Conservation (phyloP, 1,140 invertebrate species). For the Zophobas atratus region DNA sequence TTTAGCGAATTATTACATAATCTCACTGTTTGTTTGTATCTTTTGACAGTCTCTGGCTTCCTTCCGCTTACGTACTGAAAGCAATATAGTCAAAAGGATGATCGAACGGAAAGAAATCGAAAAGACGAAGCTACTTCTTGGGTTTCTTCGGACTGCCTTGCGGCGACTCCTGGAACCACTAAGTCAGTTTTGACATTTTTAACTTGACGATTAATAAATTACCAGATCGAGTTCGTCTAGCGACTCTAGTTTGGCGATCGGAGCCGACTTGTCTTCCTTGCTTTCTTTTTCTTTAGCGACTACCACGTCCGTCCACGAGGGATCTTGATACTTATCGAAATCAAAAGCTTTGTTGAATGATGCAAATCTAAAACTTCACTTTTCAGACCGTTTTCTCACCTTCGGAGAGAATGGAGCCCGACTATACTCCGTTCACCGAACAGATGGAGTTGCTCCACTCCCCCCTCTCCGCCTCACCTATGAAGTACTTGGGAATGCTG, state of each 20-base stretch:
- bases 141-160: slow-evolving; percentile 63
- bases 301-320: slow-evolving; percentile 60
- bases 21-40: slow-evolving; percentile 6
- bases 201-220: slow-evolving; percentile 41
- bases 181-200: slow-evolving; percentile 6
- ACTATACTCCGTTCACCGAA: not conserved
- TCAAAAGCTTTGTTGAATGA: slow-evolving; percentile 67
- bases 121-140: slow-evolving; percentile 57
- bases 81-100: slow-evolving; percentile 10
- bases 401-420: slow-evolving; percentile 21
- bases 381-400: slow-evolving; percentile 9
- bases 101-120: slow-evolving; percentile 5
- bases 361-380: slow-evolving; percentile 60
- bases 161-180: slow-evolving; percentile 64
- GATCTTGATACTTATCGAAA: slow-evolving; percentile 62
- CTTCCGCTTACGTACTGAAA: slow-evolving; percentile 16
- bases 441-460: not conserved
- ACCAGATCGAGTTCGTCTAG: slow-evolving; percentile 76
- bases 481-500: slow-evolving; percentile 66
- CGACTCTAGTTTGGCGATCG: slow-evolving; percentile 78
- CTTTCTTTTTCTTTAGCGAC: slow-evolving; percentile 58
- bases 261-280: slow-evolving; percentile 68
- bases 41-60: slow-evolving; percentile 16
- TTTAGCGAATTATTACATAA: slow-evolving; percentile 36
- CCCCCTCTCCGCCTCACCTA: slow-evolving; percentile 55